Evolutionary conservation across 2,797 vertebrate species (phyloP).

Genomic region (Pangasius macronema): DNA sequence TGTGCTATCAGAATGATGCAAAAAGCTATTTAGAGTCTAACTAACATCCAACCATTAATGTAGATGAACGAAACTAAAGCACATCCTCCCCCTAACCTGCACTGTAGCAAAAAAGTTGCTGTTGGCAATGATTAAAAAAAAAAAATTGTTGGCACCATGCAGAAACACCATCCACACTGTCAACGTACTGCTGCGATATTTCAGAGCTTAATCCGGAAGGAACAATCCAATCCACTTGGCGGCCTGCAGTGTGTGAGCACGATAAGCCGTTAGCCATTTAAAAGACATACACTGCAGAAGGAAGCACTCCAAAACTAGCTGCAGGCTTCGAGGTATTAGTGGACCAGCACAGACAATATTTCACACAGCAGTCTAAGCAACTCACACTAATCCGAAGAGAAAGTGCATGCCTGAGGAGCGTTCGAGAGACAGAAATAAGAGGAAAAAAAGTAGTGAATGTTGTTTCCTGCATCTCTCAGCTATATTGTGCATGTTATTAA

Average conservation of each 20-base stretch:
- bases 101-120: conserved; percentile 7
- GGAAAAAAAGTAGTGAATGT: neutral
- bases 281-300: conserved; percentile 29
- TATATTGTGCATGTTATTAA: neutral
- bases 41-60: neutral
- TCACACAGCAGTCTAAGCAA: conserved; percentile 28
- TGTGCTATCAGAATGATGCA: neutral
- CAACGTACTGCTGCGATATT: conserved; percentile 54
- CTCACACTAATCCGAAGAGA: conserved; percentile 14
- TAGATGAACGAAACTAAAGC: neutral
- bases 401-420: conserved; percentile 6
- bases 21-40: neutral
- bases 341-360: conserved; percentile 26
- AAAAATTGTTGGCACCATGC: conserved; percentile 10
- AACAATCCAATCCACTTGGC: conserved; percentile 45
- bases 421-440: neutral
- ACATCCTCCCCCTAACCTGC: neutral
- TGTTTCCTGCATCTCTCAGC: conserved; percentile 38
- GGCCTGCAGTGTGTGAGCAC: conserved; percentile 30
- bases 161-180: conserved; percentile 24
- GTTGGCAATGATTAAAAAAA: conserved; percentile 9
- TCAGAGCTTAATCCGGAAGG: conserved; percentile 53
- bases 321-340: conserved; percentile 30
- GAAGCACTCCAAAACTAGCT: conserved; percentile 28
- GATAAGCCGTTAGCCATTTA: conserved; percentile 51